Base-by-base conservation (phyloP, 2,888 invertebrate genomes). In the Plemyria rubiginata region DNA sequence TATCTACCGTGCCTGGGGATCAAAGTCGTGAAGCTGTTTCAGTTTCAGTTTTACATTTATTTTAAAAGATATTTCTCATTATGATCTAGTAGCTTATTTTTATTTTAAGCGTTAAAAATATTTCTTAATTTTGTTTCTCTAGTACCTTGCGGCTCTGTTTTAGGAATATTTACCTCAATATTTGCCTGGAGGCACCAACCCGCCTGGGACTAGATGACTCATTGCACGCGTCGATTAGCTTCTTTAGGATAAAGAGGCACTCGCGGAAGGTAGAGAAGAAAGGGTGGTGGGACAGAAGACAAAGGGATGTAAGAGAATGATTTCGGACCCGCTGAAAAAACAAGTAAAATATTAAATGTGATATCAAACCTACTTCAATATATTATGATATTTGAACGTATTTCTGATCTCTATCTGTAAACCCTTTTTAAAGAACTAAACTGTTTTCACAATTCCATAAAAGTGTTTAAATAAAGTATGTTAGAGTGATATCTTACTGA, bases 241-340 rank as follows among this genome's bases (percentile, higher is more conserved):
- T 97, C 90, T 98, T 98, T 79, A 99, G 94, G 76, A 99, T 96
- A 92, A 97, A 97, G 76, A 99, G 95, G 93, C 99, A 98, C 94
- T 99, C 98, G 72, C 99, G 97, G 93, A 99, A 99, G 80, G 97
- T 98, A 68, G 99, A 97, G 92, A 99, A 99, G 93, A 99, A 99
- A 41, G 99, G 99, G 94, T 99, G 99, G 94, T 99, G 99, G 67
- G 99, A 99, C 61, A 99, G 94, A 74, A 99, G 95, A 92, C 99
- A 99, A 61, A 99, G 93, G 53, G 99, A 99, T 43, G 99, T 99
- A 73, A 99, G 92, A 12, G 99, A 98, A 87, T 98, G 98, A 89
- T 97, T 98, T 76, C 98, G 94, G 72, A 97, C 93, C 77, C 96
- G 95, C 95, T 96, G 94, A 46, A 94, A 94, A 72, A 80, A 81